Percentiles rank a stretch among this genome's conserved stretches.
Evolutionary conservation across 2,888 invertebrate genomes (phyloP).

Genomic region (Iphiclides podalirius): DNA sequence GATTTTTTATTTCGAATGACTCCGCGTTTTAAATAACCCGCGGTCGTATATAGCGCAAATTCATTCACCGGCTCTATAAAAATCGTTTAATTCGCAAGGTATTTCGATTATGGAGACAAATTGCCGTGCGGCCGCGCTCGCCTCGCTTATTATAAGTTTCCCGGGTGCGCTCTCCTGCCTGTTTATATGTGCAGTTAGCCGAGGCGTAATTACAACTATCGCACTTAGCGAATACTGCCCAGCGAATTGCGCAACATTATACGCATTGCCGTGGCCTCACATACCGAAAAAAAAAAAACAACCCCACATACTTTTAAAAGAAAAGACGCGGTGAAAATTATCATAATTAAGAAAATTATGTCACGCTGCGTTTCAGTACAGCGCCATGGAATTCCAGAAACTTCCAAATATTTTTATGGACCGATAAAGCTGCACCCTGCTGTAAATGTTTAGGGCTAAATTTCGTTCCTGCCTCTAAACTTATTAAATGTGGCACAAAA

Average conservation of each 20-base stretch:
- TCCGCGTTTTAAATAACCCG: too few species aligned
- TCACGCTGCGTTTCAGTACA: neutral
- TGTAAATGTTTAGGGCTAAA: too few species aligned
- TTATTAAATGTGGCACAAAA: too few species aligned
- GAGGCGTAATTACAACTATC: slow-evolving; percentile 33
- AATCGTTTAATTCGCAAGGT: slow-evolving; percentile 58
- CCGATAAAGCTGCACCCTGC: too few species aligned
- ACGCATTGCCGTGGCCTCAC: neutral
- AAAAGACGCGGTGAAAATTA: neutral
- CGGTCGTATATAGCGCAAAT: too few species aligned
- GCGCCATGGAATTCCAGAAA: neutral
- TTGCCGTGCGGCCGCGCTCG: slow-evolving; percentile 50
- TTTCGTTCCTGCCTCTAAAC: neutral
- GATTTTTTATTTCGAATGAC: too few species aligned
- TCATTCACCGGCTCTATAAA: too few species aligned
- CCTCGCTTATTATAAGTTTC: slow-evolving; percentile 48
- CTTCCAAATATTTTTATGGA: too few species aligned
- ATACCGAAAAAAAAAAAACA: neutral
- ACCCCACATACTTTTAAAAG: neutral
- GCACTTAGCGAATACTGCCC: slow-evolving; percentile 7
- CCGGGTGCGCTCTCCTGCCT: slow-evolving; percentile 48
- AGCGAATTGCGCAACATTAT: neutral
- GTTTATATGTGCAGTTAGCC: slow-evolving; percentile 34
- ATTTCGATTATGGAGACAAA: slow-evolving; percentile 70
- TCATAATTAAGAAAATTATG: neutral